Conservation (phyloP, 2,797 vertebrate species). For the Paratrypauchen microcephalus region DNA sequence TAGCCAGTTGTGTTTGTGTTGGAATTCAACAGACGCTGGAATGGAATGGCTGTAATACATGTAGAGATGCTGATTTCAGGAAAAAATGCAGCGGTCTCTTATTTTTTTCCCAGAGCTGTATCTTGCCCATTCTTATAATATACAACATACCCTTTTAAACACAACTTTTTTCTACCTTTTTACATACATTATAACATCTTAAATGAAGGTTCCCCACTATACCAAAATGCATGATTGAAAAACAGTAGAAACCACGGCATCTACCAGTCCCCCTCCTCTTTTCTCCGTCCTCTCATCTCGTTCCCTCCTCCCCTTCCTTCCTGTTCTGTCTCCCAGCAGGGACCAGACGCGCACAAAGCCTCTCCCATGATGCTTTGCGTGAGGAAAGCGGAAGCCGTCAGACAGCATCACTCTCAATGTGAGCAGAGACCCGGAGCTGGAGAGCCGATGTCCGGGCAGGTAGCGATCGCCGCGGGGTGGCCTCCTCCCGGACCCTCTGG, state of each 20-base stretch:
- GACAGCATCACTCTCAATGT: conserved; percentile 22
- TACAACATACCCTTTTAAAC: too few species aligned
- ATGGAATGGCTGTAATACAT: too few species aligned
- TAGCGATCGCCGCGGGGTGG: conserved; percentile 41
- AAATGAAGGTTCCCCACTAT: too few species aligned
- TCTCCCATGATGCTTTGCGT: conserved; percentile 70
- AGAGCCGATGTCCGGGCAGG: conserved; percentile 35
- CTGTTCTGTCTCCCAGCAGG: conserved; percentile 21
- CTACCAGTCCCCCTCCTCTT: conserved; percentile 6
- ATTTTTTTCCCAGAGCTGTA: too few species aligned
- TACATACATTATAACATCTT: too few species aligned
- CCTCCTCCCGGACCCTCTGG: conserved; percentile 18
- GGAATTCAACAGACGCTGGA: too few species aligned
- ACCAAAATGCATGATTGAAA: too few species aligned
- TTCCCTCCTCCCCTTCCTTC: conserved; percentile 20
- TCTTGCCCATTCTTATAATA: too few species aligned
- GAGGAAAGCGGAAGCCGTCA: conserved; percentile 54
- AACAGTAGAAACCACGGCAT: conserved; percentile 37
- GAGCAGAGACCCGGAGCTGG: conserved; percentile 14
- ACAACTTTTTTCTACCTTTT: too few species aligned
- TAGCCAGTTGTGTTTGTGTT: too few species aligned
- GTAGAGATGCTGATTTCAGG: too few species aligned
- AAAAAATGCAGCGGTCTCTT: too few species aligned
- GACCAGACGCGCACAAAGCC: conserved; percentile 1
- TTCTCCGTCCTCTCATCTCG: conserved; percentile 21